Percentiles rank a stretch among this genome's conserved stretches.
Evolutionary conservation across 2,888 invertebrate genomes (phyloP).

Genomic region (Lithophane socia): DNA sequence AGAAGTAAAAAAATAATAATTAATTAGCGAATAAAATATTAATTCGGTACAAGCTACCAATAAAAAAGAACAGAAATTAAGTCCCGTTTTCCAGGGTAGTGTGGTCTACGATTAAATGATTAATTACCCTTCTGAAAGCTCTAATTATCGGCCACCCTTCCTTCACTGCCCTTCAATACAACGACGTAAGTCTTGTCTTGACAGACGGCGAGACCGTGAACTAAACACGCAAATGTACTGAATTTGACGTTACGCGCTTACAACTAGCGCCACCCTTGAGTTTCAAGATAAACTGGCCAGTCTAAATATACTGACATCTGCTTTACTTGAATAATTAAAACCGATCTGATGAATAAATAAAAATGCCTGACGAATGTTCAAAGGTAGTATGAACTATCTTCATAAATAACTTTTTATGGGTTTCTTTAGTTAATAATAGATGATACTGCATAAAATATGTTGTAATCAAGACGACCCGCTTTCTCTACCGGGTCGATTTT

Average conservation of each 20-base stretch:
- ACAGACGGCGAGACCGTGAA: neutral
- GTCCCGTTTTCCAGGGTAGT: slow-evolving; percentile 1
- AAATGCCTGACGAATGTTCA: slow-evolving; percentile 7
- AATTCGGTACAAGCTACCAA: neutral
- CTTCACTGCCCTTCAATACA: neutral
- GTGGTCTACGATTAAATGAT: slow-evolving; percentile 21
- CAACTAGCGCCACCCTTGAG: neutral
- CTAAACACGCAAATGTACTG: neutral
- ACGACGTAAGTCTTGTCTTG: neutral
- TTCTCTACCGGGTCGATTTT: too few species aligned
- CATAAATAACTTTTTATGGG: slow-evolving; percentile 12
- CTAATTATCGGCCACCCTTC: neutral
- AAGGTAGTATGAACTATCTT: neutral
- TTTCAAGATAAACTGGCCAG: slow-evolving; percentile 8
- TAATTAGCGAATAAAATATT: slow-evolving; percentile 8
- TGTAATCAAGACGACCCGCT: neutral
- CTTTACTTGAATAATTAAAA: slow-evolving; percentile 16
- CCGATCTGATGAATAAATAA: slow-evolving; percentile 11
- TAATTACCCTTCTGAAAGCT: neutral
- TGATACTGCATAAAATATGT: neutral
- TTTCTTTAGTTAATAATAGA: neutral
- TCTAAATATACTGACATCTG: neutral
- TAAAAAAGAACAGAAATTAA: neutral
- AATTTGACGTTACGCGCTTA: neutral
- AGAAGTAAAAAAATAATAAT: neutral